A percentile compares a stretch with the other conserved stretches of the same genome.
phyloP scores from a whole-genome alignment of 2,113 vertebrate genomes.

The Heteronetta atricapilla region DNA sequence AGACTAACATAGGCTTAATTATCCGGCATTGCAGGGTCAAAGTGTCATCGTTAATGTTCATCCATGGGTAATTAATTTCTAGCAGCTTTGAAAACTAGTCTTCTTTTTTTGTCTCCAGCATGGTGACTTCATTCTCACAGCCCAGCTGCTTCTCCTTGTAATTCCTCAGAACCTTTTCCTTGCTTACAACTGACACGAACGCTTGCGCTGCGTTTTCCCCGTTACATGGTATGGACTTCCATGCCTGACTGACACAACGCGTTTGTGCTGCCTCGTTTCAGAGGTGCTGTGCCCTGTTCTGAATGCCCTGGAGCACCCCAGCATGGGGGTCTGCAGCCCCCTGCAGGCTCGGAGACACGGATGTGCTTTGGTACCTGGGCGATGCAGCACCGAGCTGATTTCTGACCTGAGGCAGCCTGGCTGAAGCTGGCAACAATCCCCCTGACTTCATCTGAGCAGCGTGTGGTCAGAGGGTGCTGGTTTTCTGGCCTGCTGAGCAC shows the following conservation, averaged over 20 bases:
- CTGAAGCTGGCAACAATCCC: neutral
- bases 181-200: rapidly evolving
- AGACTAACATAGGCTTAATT: conserved; percentile 51
- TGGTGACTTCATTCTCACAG: neutral
- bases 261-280: rapidly evolving
- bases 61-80: conserved; percentile 44
- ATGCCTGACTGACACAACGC: rapidly evolving
- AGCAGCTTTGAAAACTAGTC: neutral
- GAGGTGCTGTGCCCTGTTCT: neutral
- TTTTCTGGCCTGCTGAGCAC: neutral
- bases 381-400: neutral
- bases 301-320: neutral
- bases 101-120: neutral
- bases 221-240: rapidly evolving
- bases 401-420: too few species aligned
- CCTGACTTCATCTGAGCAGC: rapidly evolving
- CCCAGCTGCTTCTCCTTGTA: neutral
- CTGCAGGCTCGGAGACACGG: too few species aligned
- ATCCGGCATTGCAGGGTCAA: conserved; percentile 32
- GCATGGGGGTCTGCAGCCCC: neutral
- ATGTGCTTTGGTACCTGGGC: neutral
- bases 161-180: neutral
- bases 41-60: conserved; percentile 16
- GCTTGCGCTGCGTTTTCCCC: neutral
- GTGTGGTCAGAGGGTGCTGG: rapidly evolving